Evolutionary conservation across 2,797 vertebrate species (phyloP), one percentile per base, ranked within the genome.

Genomic region (Arrhamphus sclerolepis): DNA sequence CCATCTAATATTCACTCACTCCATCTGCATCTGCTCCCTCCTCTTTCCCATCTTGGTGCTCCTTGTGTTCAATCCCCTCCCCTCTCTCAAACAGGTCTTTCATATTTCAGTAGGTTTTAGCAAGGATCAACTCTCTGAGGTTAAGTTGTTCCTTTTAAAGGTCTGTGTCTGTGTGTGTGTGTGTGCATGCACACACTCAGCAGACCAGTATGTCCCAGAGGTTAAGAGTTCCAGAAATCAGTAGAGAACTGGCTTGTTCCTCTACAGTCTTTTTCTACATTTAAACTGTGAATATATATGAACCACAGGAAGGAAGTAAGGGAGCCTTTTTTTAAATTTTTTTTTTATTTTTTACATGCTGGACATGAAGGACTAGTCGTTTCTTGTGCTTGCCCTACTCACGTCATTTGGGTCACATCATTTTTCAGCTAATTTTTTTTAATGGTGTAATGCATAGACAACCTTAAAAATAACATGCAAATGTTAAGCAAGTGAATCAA

Each of bases 61-160:
- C 54, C 58, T 47, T 18, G 43, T 18, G 31, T 72, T 73, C 66
- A 56, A 43, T 68, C 69, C 42, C 60, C 22, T 38, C 47, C 14
- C 69, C 56, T 61, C 62, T 62, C 67, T 34, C 62, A 62, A 22
- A 60, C 55, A 68, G 29, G 40, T 83, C 85, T 65, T 90, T 83
- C 85, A 88, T 88, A 84, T 87, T 89, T 90, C 57, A 87, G 82
- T 80, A 86, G 82, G 77, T 84, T 86, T 87, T 85, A 86, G 82
- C 82, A 77, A 71, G 72, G 82, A 89, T 89, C 72, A 83, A 86
- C 74, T 87, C 83, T 87, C 80, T 69, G 75, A 87, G 86, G 86
- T 88, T 88, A 84, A 88, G 74, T 81, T 80, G 77, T 82, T 88
- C 75, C 69, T 77, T 83, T 67, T 62, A 71, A 49, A 74, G 66